Evolutionary conservation across 2,888 invertebrate species (phyloP), one percentile per base, ranked within the genome.

Genomic region (Mylabris sibirica): DNA sequence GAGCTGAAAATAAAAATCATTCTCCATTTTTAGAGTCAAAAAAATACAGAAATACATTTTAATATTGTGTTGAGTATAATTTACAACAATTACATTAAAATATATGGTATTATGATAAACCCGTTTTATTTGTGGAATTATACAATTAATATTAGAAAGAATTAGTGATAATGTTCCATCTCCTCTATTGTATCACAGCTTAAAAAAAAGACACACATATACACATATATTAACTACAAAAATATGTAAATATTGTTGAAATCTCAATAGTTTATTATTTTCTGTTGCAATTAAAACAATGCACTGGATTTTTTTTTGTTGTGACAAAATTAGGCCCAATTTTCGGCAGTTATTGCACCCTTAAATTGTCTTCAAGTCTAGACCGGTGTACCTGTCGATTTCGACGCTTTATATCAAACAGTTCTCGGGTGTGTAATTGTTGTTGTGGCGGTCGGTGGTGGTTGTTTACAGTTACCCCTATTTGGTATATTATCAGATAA

Each of bases 401-500:
- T 75, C 59, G 72, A 71, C n/a, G 77, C 72, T 74, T 84, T 84
- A 73, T 83, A 84, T 84, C 84, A 84, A 77, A 83, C 82, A 73
- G 83, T 81, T 70, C 81, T 71, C 65, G 79, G 80, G 61, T 83
- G 83, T 17, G 83, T 84, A 30, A 82, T 80, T n/a, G 84, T 84
- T 14, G 84, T 84, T 14, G 85, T 84, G 17, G 84, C 82, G 2
- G 83, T 82, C 4, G 84, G 84, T 12, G 78, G 81, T 20, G 82
- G 81, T 38, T 75, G 76, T 72, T 84, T 84, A n/a, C 76, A 70
- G 5, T 76, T 68, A 20, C 83, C 82, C 53, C 84, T 73, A 17
- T 75, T 72, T 5, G 80, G 80, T 4, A 76, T 72, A n/a, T 76
- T 72, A 85, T 88, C 88, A 1, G 88, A 87, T 86, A 90, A 88